Evolutionary conservation across 2,113 vertebrate species (phyloP).

Genomic region (Tapirus terrestris): DNA sequence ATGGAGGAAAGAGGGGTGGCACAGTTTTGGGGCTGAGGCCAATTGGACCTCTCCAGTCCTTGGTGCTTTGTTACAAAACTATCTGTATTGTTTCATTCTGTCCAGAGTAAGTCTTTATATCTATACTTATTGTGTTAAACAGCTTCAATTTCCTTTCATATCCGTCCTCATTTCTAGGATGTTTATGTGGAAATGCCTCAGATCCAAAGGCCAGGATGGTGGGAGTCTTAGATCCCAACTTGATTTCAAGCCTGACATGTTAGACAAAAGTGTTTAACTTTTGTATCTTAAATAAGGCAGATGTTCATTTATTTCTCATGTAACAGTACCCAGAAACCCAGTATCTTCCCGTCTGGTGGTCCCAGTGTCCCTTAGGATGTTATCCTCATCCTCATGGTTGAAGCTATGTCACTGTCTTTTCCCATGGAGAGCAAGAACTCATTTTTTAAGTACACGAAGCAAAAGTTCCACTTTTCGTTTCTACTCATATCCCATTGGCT

Average conservation of each 20-base stretch:
- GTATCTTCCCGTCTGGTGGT: background rate
- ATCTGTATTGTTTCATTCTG: background rate
- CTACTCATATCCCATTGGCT: background rate
- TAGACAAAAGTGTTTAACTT: background rate
- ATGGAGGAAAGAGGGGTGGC: background rate
- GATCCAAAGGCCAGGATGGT: background rate
- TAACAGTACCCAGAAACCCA: background rate
- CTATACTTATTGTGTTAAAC: background rate
- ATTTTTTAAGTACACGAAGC: constrained; percentile 27
- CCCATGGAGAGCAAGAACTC: background rate
- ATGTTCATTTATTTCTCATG: background rate
- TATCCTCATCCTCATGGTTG: background rate
- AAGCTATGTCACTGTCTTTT: background rate
- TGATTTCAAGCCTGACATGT: background rate
- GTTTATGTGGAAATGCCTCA: background rate
- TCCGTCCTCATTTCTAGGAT: background rate
- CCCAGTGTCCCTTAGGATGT: background rate
- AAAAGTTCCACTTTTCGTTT: background rate
- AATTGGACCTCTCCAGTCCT: background rate
- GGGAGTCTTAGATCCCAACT: background rate
- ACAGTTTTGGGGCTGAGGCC: background rate
- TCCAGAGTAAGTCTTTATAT: background rate
- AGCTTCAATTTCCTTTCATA: background rate
- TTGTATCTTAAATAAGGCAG: background rate
- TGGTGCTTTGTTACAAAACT: background rate